Conservation (phyloP, 2,888 invertebrate species). For the Agrotis segetum region DNA sequence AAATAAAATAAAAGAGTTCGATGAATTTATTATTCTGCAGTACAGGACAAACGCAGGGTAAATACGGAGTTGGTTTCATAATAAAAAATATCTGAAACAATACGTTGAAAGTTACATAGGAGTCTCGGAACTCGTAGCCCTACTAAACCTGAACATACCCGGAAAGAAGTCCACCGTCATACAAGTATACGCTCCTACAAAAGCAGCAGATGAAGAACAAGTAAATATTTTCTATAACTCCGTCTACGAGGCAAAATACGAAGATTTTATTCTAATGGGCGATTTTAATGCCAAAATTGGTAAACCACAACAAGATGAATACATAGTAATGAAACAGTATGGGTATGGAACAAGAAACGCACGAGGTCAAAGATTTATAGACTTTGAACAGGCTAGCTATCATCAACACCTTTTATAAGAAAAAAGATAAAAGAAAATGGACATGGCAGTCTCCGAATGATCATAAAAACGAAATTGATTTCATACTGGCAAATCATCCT, state of each 20-base stretch:
- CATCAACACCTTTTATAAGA: slow-evolving; percentile 7
- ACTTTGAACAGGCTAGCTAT: slow-evolving; percentile 15
- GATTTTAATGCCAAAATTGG: slow-evolving; percentile 9
- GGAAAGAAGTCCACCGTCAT: not conserved
- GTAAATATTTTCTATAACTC: not conserved
- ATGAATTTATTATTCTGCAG: not conserved
- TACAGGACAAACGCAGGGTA: not conserved
- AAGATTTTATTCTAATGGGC: not conserved
- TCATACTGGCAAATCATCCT: too few species aligned
- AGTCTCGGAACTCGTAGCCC: not conserved
- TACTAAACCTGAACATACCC: not conserved
- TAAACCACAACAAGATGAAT: not conserved
- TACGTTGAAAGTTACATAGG: not conserved
- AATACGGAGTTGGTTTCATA: not conserved
- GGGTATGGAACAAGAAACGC: slow-evolving; percentile 9
- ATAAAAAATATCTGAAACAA: not conserved
- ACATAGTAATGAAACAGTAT: slow-evolving; percentile 2
- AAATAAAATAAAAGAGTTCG: not conserved
- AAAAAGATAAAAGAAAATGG: slow-evolving; percentile 3
- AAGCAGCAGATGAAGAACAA: not conserved
- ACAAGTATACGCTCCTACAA: not conserved
- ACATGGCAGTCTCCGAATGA: slow-evolving; percentile 1
- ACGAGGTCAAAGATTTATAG: slow-evolving; percentile 9
- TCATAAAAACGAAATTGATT: too few species aligned
- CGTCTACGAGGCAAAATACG: not conserved